Evolutionary conservation across 92 coral and sea anemone species (phyloP), one percentile per base, ranked within the genome.

Genomic region (Porites rus): DNA sequence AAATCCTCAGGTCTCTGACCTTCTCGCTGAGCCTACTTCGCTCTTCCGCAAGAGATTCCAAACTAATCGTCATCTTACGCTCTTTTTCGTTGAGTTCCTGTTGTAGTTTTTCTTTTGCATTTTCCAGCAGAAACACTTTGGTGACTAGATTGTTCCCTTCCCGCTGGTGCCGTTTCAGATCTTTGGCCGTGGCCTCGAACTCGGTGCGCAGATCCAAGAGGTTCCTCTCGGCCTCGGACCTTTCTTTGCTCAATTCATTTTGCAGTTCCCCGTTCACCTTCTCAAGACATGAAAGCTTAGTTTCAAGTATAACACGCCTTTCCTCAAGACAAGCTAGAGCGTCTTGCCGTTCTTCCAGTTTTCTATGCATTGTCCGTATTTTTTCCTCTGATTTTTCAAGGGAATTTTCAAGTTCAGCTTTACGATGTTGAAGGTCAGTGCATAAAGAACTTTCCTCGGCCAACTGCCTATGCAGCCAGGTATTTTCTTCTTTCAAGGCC

Each of bases 101-200:
- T 19, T 83, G 80, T 5, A 83, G 65, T 50, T 83, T 83, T 53
- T 62, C 80, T 61, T 83, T 83, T 38, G 79, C 73, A 22, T 65
- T 83, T 74, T 83, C 87, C 2, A 83, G 74, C 80, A 83, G 25
- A 71, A 74, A 73, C 51, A 83, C 87, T 21, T 83, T 83, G 8
- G 87, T 83, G 61, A 83, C 72, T 22, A 83, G 46, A 68, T 83
- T 83, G 80, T 83, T 83, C 1, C 80, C 87, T 62, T 83, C 87
- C 18, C 66, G 63, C 28, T 83, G 80, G 68, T 83, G 87, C 53
- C 73, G 24, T 74, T 83, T 83, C 87, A 83, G 74, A n/a, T 83
- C 79, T 74, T 74, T 83, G 13, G 63, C 80, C 4, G 80, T 61
- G 1, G 65, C 65, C 60, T 65, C 65, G 20, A 61, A 83, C 52